Conservation (phyloP, 2,888 invertebrate genomes). For the Andrena minutula region DNA sequence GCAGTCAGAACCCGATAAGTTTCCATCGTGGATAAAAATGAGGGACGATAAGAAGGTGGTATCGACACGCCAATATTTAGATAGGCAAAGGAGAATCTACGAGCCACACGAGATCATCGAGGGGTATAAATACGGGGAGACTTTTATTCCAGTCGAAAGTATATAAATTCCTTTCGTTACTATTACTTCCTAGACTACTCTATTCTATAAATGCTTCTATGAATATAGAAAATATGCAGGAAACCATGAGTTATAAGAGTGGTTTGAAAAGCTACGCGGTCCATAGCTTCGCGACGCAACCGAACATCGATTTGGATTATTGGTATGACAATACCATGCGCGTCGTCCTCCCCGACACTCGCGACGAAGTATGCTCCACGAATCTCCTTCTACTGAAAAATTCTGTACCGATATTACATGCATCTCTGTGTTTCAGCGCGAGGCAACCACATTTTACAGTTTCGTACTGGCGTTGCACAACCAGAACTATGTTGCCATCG, state of each 20-base stretch:
- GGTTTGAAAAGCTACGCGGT: slow-evolving; percentile 48
- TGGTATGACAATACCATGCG: slow-evolving; percentile 35
- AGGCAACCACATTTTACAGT: slow-evolving; percentile 70
- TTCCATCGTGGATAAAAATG: slow-evolving; percentile 45
- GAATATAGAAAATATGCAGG: slow-evolving; percentile 41
- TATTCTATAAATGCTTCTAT: not conserved
- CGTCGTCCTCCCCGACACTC: slow-evolving; percentile 53
- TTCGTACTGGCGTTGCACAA: slow-evolving; percentile 71
- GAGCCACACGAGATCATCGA: slow-evolving; percentile 51
- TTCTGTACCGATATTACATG: not conserved
- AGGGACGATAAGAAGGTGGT: slow-evolving; percentile 13
- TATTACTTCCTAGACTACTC: not conserved
- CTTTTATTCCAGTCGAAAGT: slow-evolving; percentile 68
- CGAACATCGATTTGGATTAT: slow-evolving; percentile 47
- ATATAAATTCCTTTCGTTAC: not conserved
- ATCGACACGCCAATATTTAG: not conserved
- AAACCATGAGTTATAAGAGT: slow-evolving; percentile 34
- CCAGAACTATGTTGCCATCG: slow-evolving; percentile 68
- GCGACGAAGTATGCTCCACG: slow-evolving; percentile 14
- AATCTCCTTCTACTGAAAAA: not conserved
- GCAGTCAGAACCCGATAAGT: slow-evolving; percentile 43
- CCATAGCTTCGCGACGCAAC: slow-evolving; percentile 48
- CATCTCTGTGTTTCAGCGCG: slow-evolving; percentile 51
- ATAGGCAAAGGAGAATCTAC: slow-evolving; percentile 40
- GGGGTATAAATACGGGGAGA: slow-evolving; percentile 71